phyloP scores from a whole-genome alignment of 2,797 vertebrate species.

The Buceros bicornis region DNA sequence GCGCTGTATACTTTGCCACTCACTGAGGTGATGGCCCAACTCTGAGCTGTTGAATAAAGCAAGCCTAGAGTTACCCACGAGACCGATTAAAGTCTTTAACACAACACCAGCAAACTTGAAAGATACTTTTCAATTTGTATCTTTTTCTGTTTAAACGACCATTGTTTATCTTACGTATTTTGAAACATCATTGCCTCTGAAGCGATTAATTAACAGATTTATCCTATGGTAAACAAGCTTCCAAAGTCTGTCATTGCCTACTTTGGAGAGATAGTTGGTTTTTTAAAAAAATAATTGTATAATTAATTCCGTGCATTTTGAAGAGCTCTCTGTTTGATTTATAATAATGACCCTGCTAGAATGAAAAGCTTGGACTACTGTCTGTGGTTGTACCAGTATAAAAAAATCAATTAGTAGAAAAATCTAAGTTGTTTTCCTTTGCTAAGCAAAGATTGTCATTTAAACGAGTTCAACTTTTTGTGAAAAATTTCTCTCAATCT shows the following conservation, averaged over 20 bases:
- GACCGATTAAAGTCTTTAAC: too few species aligned
- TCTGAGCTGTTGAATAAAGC: too few species aligned
- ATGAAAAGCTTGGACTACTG: background rate
- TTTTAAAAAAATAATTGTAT: background rate
- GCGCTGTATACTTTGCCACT: too few species aligned
- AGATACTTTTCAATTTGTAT: background rate
- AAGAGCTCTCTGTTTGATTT: background rate
- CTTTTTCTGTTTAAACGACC: background rate
- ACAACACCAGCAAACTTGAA: fast-evolving
- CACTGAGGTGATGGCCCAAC: too few species aligned
- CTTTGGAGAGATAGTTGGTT: background rate
- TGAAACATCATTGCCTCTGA: background rate
- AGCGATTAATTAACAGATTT: background rate
- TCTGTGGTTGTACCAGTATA: background rate
- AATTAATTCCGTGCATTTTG: background rate
- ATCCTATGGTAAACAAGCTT: background rate
- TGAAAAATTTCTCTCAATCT: background rate
- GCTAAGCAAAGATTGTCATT: background rate
- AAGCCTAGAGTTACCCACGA: too few species aligned
- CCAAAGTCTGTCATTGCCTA: background rate
- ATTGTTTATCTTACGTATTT: background rate
- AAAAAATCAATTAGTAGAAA: background rate
- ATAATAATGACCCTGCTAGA: background rate
- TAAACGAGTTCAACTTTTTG: background rate
- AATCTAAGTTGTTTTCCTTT: background rate